These are phyloP conservation scores for Plodia interpunctella DNA, from an alignment of 1,140 invertebrate species.

Conservation along the genomic window DNA sequence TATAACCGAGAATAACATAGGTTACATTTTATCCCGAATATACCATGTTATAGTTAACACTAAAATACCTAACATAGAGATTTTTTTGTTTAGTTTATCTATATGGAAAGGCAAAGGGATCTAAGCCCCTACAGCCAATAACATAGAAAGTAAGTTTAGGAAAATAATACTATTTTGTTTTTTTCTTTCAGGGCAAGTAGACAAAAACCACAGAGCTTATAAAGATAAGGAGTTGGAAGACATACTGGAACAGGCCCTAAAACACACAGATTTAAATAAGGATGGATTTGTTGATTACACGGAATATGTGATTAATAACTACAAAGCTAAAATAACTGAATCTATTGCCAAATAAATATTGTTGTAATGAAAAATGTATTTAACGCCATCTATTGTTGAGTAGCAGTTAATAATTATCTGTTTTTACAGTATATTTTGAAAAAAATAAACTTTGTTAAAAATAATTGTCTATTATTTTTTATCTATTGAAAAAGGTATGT, in stretches of 20 bases:
- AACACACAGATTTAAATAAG: constrained; percentile 80
- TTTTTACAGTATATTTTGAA: background rate
- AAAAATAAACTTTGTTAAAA: too few species aligned
- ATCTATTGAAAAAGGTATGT: background rate
- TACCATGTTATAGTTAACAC: too few species aligned
- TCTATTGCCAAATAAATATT: background rate
- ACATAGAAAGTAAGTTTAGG: too few species aligned
- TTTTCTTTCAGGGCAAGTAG: constrained; percentile 46
- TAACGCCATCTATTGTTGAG: background rate
- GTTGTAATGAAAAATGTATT: too few species aligned
- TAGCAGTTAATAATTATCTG: background rate
- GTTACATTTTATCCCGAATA: too few species aligned
- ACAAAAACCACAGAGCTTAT: constrained; percentile 38
- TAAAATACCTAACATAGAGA: too few species aligned
- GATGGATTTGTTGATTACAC: constrained; percentile 84
- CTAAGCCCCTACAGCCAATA: too few species aligned
- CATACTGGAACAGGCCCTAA: constrained; percentile 81
- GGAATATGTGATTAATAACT: constrained; percentile 76
- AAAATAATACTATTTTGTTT: background rate
- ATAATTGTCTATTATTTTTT: too few species aligned
- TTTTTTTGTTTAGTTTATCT: too few species aligned
- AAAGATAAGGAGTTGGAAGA: constrained; percentile 79
- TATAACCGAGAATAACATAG: too few species aligned
- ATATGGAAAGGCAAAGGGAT: too few species aligned
- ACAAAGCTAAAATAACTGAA: constrained; percentile 22